Conservation (phyloP, 1,140 invertebrate species). For the Gonioctena quinquepunctata region DNA sequence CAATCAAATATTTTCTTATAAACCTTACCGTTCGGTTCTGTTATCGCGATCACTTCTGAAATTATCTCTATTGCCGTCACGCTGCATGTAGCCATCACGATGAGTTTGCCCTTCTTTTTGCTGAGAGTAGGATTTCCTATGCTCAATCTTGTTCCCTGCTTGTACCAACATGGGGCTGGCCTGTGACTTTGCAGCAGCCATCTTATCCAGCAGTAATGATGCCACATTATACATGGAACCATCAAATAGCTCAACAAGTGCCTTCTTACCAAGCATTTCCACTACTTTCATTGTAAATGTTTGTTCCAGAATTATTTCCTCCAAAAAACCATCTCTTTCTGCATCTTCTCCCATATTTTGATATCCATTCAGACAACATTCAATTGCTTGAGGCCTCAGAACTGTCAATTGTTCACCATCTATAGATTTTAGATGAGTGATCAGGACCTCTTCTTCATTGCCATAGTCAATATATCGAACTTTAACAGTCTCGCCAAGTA, state of each 20-base stretch:
- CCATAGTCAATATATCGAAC: constrained; percentile 81
- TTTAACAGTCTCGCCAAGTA: constrained; percentile 56
- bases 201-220: constrained; percentile 47
- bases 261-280: constrained; percentile 55
- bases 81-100: too few species aligned
- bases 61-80: constrained; percentile 6
- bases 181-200: constrained; percentile 44
- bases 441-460: constrained; percentile 69
- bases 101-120: constrained; percentile 12
- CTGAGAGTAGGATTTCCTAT: constrained; percentile 31
- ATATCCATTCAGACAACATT: constrained; percentile 68
- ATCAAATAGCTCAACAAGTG: constrained; percentile 62
- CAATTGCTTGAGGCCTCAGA: constrained; percentile 73
- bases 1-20: not conserved
- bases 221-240: constrained; percentile 44
- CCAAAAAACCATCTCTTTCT: constrained; percentile 55
- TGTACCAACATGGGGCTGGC: constrained; percentile 48
- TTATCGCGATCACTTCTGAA: constrained; percentile 17
- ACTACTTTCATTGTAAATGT: constrained; percentile 63
- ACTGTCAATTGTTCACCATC: constrained; percentile 64
- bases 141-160: constrained; percentile 47
- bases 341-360: constrained; percentile 53
- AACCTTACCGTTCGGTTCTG: constrained; percentile 33
- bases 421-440: constrained; percentile 64
- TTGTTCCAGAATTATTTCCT: constrained; percentile 57